Evolutionary conservation across 1,140 invertebrate species (phyloP).

Genomic region (Drosophila navojoa): DNA sequence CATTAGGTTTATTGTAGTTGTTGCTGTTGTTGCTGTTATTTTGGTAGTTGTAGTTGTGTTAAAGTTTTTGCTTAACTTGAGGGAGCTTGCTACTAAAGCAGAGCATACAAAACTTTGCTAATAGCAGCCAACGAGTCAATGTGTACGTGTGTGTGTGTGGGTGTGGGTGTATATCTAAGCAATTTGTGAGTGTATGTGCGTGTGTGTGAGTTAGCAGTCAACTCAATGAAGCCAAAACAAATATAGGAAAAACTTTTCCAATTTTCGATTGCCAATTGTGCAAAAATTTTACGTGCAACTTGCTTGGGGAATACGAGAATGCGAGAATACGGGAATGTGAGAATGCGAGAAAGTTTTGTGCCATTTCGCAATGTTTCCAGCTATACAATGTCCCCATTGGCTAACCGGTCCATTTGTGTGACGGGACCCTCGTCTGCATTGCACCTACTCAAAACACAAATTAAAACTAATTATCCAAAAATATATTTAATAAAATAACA

Average conservation of each 20-base stretch:
- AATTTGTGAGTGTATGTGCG: conserved; percentile 39
- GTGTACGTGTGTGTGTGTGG: conserved; percentile 36
- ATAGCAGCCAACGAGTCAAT: conserved; percentile 60
- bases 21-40: conserved; percentile 49
- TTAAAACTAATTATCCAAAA: conserved; percentile 26
- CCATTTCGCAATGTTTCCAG: conserved; percentile 58
- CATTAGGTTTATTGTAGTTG: conserved; percentile 23
- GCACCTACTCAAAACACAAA: conserved; percentile 28
- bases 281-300: conserved; percentile 67
- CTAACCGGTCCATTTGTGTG: conserved; percentile 21
- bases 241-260: conserved; percentile 81
- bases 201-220: conserved; percentile 36
- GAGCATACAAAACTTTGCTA: conserved; percentile 68
- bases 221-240: conserved; percentile 82
- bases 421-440: conserved; percentile 21
- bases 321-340: conserved; percentile 63
- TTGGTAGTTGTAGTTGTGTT: conserved; percentile 21
- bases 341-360: conserved; percentile 61
- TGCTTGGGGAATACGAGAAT: conserved; percentile 68
- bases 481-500: conserved; percentile 12
- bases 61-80: conserved; percentile 49
- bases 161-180: conserved; percentile 14
- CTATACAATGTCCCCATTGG: background rate
- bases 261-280: conserved; percentile 83
- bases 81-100: conserved; percentile 47